Conservation (phyloP, 37 sponge, comb jelly and placozoan species). For the Theonella swinhoei region DNA sequence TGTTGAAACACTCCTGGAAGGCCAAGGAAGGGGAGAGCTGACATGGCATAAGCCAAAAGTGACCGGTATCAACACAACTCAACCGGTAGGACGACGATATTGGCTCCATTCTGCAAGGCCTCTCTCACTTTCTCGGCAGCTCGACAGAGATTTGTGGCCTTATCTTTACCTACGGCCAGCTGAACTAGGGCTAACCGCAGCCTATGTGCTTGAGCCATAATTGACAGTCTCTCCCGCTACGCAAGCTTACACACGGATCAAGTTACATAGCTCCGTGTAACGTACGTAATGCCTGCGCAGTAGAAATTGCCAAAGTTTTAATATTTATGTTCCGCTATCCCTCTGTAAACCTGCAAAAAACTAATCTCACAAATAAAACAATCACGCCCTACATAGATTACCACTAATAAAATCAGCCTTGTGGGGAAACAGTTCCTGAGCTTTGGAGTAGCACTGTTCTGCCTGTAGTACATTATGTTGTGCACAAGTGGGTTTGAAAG, state of each 20-base stretch:
- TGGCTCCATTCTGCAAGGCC: slow-evolving; percentile 82
- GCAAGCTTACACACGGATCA: no score
- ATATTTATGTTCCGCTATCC: not conserved
- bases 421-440: slow-evolving; percentile 10
- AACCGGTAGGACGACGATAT: slow-evolving; percentile 86
- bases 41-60: not conserved
- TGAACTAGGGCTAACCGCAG: slow-evolving; percentile 90
- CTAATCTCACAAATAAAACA: not conserved
- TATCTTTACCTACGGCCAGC: slow-evolving; percentile 76
- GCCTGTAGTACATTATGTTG: slow-evolving; percentile 2
- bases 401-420: not conserved
- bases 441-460: slow-evolving; percentile 23
- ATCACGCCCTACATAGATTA: not conserved
- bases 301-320: no score
- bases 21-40: not conserved
- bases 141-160: slow-evolving; percentile 72
- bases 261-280: no score
- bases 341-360: not conserved
- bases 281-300: no score
- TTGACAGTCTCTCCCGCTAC: no score
- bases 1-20: slow-evolving; percentile 95
- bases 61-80: not conserved
- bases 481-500: not conserved
- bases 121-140: slow-evolving; percentile 71
- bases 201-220: no score